Conservation (phyloP, 2,888 invertebrate genomes). For the Lasioglossum villosulum region DNA sequence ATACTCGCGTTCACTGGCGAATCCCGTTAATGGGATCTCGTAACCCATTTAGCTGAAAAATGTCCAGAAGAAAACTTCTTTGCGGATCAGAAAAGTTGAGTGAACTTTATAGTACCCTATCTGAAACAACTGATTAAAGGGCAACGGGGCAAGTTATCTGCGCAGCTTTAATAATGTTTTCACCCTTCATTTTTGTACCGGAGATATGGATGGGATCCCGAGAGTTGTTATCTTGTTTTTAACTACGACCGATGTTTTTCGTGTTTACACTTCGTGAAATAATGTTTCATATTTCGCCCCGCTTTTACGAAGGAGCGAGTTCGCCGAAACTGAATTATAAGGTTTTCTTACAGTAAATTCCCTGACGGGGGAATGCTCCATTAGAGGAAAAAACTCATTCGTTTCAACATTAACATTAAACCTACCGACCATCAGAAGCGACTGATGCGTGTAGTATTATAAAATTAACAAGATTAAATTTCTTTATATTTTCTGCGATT, state of each 20-base stretch:
- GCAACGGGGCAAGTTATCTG: neutral
- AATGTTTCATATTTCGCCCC: neutral
- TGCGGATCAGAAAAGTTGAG: neutral
- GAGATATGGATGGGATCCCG: neutral
- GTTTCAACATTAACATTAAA: too few species aligned
- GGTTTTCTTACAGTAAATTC: too few species aligned
- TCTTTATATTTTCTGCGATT: too few species aligned
- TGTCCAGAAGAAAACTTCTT: neutral
- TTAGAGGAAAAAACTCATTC: too few species aligned
- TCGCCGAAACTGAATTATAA: neutral
- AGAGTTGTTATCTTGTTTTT: neutral
- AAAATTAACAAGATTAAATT: too few species aligned
- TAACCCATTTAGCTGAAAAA: neutral
- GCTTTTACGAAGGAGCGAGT: neutral
- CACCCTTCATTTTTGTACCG: neutral
- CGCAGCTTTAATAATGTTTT: neutral
- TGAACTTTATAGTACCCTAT: neutral
- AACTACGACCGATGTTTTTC: neutral
- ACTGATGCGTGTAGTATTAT: too few species aligned
- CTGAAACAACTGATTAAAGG: conserved; percentile 3
- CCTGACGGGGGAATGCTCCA: too few species aligned
- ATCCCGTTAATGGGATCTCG: neutral
- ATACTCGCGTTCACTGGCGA: neutral
- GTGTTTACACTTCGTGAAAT: neutral
- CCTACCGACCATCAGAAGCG: too few species aligned